These are phyloP conservation scores for Dromiciops gliroides DNA, from an alignment of 2,113 vertebrate genomes.

Conservation along the genomic window DNA sequence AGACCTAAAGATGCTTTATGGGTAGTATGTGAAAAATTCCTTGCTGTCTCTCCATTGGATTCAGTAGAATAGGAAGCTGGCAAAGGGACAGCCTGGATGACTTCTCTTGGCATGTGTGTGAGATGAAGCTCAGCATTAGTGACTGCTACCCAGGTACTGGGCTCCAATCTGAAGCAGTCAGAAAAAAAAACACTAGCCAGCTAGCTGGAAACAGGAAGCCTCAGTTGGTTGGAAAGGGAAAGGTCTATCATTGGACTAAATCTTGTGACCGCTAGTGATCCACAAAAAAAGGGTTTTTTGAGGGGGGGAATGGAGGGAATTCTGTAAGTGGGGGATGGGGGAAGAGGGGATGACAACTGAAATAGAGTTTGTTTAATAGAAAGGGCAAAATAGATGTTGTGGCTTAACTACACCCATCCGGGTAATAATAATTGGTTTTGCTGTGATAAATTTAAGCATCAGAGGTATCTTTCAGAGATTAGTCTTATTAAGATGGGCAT, in stretches of 20 bases:
- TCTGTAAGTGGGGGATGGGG: too few relatives aligned
- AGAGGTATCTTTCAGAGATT: too few relatives aligned
- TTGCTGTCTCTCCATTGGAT: conserved; percentile 49
- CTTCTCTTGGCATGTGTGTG: conserved; percentile 58
- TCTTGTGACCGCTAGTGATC: too few relatives aligned
- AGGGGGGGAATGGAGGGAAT: too few relatives aligned
- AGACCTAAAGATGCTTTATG: conserved; percentile 27
- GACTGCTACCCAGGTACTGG: conserved; percentile 60
- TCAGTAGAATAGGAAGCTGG: conserved; percentile 56
- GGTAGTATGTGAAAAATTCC: conserved; percentile 54
- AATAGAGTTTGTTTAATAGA: too few relatives aligned
- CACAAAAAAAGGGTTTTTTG: too few relatives aligned
- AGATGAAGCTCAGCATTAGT: conserved; percentile 61
- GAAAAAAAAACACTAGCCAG: conserved; percentile 59
- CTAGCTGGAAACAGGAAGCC: conserved; percentile 56
- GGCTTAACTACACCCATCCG: too few relatives aligned
- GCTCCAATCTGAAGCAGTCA: conserved; percentile 63
- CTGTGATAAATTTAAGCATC: too few relatives aligned
- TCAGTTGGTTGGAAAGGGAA: conserved; percentile 74
- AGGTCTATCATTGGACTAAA: not conserved
- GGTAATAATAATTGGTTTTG: too few relatives aligned
- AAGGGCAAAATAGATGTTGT: too few relatives aligned
- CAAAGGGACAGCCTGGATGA: conserved; percentile 67
- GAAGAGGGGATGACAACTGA: too few relatives aligned
- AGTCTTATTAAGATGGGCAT: too few relatives aligned